Percentiles rank a stretch among this genome's conserved stretches.
Evolutionary conservation across 64 coral and sea anemone species (phyloP).

Genomic region (Pocillopora damicornis): DNA sequence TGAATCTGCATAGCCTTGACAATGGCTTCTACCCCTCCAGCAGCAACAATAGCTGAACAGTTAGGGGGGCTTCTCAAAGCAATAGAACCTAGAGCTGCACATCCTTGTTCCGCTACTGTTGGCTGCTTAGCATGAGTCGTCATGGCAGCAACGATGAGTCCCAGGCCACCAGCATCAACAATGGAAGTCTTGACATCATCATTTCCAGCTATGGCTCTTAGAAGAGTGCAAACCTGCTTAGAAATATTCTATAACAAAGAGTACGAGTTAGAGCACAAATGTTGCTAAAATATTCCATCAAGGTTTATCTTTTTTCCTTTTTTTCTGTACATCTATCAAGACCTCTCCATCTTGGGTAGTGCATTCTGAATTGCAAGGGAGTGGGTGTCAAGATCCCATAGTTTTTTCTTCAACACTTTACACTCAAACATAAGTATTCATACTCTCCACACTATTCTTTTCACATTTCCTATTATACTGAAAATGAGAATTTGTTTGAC

Average conservation of each 20-base stretch:
- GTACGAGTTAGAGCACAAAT: neutral
- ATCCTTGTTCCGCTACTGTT: slow-evolving; percentile 79
- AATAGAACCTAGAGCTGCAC: slow-evolving; percentile 75
- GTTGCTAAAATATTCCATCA: neutral
- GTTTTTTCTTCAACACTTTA: too few species aligned
- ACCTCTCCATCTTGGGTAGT: too few species aligned
- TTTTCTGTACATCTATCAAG: too few species aligned
- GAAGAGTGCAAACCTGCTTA: slow-evolving; percentile 76
- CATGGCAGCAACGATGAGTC: slow-evolving; percentile 79
- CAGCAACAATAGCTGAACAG: slow-evolving; percentile 61
- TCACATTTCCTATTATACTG: too few species aligned
- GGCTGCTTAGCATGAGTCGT: slow-evolving; percentile 73
- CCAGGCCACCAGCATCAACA: slow-evolving; percentile 68
- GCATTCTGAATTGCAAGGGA: too few species aligned
- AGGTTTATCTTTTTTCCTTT: too few species aligned
- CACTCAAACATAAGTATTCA: too few species aligned
- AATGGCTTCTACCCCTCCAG: slow-evolving; percentile 70
- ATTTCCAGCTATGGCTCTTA: slow-evolving; percentile 79
- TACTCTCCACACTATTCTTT: too few species aligned
- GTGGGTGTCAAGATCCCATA: too few species aligned
- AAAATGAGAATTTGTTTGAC: too few species aligned
- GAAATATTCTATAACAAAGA: slow-evolving; percentile 65
- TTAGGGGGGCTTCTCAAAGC: slow-evolving; percentile 73
- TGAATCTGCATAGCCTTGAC: slow-evolving; percentile 88
- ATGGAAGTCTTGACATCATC: slow-evolving; percentile 88